These are phyloP conservation scores for Heliconius ethilla DNA, from an alignment of 2,888 invertebrate genomes.

Conservation along the genomic window DNA sequence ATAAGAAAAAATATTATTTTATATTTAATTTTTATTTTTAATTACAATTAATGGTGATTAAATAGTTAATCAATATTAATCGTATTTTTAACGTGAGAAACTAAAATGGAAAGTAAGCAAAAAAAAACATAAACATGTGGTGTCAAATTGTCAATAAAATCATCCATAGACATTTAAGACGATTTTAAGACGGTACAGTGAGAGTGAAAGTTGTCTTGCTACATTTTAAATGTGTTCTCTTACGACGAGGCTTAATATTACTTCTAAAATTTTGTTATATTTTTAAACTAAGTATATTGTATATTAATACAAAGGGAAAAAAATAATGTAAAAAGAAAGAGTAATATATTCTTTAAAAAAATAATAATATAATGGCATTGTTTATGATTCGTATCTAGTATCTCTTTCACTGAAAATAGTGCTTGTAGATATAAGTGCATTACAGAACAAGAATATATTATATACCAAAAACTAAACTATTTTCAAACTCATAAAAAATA, in stretches of 20 bases:
- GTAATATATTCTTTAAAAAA: not conserved
- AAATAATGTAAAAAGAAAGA: not conserved
- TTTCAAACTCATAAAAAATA: not conserved
- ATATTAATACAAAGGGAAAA: not conserved
- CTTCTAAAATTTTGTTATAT: not conserved
- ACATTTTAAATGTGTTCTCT: slow-evolving; percentile 29
- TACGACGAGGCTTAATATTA: not conserved
- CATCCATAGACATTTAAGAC: slow-evolving; percentile 10
- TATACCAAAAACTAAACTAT: too few species aligned
- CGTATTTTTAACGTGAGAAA: not conserved
- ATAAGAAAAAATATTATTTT: not conserved
- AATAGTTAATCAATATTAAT: not conserved
- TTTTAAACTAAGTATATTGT: not conserved
- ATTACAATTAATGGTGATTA: not conserved
- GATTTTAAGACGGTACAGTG: slow-evolving; percentile 12
- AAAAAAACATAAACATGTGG: not conserved
- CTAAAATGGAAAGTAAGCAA: not conserved
- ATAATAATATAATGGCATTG: not conserved
- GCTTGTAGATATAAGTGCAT: not conserved
- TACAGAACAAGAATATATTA: not conserved
- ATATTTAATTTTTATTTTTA: not conserved
- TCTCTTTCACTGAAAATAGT: not conserved
- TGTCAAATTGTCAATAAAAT: slow-evolving; percentile 32
- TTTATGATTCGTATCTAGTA: not conserved
- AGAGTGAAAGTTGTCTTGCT: slow-evolving; percentile 39